Evolutionary conservation across 2,113 vertebrate species (phyloP).

Genomic region (Entosphenus tridentatus): DNA sequence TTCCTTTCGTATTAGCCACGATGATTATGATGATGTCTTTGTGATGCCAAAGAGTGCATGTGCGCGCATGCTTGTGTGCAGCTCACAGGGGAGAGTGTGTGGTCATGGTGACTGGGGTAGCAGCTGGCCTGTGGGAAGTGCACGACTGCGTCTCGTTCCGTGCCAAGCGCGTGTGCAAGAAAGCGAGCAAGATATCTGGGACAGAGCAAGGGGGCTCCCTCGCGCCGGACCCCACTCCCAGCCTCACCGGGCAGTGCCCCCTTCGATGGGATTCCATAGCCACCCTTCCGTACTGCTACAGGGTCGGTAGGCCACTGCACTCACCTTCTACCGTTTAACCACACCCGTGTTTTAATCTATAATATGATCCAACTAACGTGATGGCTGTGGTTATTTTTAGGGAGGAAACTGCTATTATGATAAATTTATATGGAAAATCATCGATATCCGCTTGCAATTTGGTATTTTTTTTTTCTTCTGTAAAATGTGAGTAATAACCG

Average conservation of each 20-base stretch:
- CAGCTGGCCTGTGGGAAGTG: conserved; percentile 74
- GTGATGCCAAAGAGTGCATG: too few relatives aligned
- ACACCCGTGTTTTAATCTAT: too few relatives aligned
- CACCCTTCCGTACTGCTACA: conserved; percentile 66
- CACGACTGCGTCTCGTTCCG: conserved; percentile 35
- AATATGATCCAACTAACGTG: too few relatives aligned
- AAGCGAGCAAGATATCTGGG: conserved; percentile 42
- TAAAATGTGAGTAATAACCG: too few relatives aligned
- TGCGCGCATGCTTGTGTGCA: background rate
- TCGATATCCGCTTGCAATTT: too few relatives aligned
- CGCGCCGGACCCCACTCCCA: conserved; percentile 41
- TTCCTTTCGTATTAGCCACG: too few relatives aligned
- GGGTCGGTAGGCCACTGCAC: conserved; percentile 24
- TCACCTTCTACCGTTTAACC: too few relatives aligned
- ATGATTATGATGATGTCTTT: too few relatives aligned
- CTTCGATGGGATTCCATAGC: conserved; percentile 42
- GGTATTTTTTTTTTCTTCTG: too few relatives aligned
- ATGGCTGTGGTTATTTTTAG: too few relatives aligned
- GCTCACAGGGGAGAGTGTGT: conserved; percentile 44
- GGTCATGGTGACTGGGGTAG: conserved; percentile 47
- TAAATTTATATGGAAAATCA: too few relatives aligned
- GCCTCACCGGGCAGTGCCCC: conserved; percentile 47
- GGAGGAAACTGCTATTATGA: too few relatives aligned
- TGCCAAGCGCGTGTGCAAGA: conserved; percentile 77
- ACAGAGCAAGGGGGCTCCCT: conserved; percentile 32